phyloP scores from a whole-genome alignment of 2,888 invertebrate genomes.

The Cephus runcator region DNA sequence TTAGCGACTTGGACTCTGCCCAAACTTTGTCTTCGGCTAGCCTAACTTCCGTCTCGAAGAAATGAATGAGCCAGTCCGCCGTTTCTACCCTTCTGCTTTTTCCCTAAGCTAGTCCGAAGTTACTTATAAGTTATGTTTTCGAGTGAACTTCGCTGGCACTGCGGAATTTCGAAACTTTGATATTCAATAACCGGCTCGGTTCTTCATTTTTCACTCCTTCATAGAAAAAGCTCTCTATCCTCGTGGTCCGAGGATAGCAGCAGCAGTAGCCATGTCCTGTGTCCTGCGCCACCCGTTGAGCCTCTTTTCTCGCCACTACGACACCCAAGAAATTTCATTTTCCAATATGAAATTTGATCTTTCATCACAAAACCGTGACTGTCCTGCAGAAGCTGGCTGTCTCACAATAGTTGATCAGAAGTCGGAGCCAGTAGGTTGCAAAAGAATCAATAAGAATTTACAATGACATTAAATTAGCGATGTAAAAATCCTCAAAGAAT shows the following conservation, averaged over 20 bases:
- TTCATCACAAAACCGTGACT: slow-evolving; percentile 31
- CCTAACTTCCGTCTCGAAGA: slow-evolving; percentile 58
- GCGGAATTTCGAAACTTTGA: slow-evolving; percentile 58
- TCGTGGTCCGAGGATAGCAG: background rate
- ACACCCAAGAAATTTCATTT: slow-evolving; percentile 44
- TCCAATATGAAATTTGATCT: slow-evolving; percentile 42
- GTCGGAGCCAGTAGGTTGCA: background rate
- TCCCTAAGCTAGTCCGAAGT: slow-evolving; percentile 41
- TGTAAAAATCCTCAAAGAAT: slow-evolving; percentile 19
- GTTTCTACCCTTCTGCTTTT: slow-evolving; percentile 29
- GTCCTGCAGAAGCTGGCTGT: slow-evolving; percentile 15
- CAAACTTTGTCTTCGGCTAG: slow-evolving; percentile 52
- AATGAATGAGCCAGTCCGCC: slow-evolving; percentile 45
- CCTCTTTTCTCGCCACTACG: background rate
- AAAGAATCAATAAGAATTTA: background rate
- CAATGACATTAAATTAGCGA: slow-evolving; percentile 37
- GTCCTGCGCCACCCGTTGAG: background rate
- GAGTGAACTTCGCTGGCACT: slow-evolving; percentile 59
- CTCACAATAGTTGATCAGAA: slow-evolving; percentile 52
- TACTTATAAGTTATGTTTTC: slow-evolving; percentile 62
- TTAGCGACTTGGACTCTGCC: slow-evolving; percentile 58
- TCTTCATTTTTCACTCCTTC: slow-evolving; percentile 33
- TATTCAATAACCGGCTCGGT: slow-evolving; percentile 57
- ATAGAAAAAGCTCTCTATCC: slow-evolving; percentile 25
- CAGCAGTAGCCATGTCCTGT: background rate